These are phyloP conservation scores for Peromyscus maniculatus DNA, from an alignment of 2,113 vertebrate genomes.

Conservation along the genomic window DNA sequence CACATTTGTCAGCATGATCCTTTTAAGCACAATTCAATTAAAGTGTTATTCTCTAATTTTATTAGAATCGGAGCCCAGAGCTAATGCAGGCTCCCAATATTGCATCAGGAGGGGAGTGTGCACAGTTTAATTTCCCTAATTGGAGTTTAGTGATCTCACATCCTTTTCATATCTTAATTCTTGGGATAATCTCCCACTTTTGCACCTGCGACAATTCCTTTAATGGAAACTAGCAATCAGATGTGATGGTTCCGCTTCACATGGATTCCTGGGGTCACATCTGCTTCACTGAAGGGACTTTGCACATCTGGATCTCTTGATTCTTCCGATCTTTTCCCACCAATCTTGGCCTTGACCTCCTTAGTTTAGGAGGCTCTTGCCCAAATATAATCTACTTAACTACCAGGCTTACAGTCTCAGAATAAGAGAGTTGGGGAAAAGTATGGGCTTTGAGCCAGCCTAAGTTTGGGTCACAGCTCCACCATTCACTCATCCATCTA, in stretches of 20 bases:
- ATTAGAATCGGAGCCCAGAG: conserved; percentile 92
- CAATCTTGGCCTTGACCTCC: conserved; percentile 86
- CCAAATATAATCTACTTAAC: not conserved
- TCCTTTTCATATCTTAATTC: conserved; percentile 98
- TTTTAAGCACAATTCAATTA: conserved; percentile 99
- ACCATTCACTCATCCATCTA: not conserved
- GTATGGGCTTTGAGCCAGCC: not conserved
- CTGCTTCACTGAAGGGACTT: conserved; percentile 91
- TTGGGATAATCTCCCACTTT: conserved; percentile 94
- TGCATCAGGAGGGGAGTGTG: conserved; percentile 95
- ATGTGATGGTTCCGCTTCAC: conserved; percentile 90
- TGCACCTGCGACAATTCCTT: conserved; percentile 91
- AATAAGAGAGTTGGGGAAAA: not conserved
- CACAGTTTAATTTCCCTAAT: conserved; percentile 99
- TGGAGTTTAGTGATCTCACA: conserved; percentile 95
- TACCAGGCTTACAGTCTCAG: not conserved
- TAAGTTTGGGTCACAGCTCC: not conserved
- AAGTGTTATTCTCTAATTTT: conserved; percentile 97
- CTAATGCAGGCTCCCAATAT: conserved; percentile 92
- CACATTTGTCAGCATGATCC: conserved; percentile 98
- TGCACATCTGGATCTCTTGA: conserved; percentile 83
- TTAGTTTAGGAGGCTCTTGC: conserved; percentile 52
- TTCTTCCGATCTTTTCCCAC: conserved; percentile 78
- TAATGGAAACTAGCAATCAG: conserved; percentile 93
- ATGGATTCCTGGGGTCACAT: conserved; percentile 92